Percentiles rank a stretch among this genome's conserved stretches.
These are phyloP conservation scores for Tauraco hartlaubi DNA, from an alignment of 2,797 vertebrate species.

Conservation along the genomic window DNA sequence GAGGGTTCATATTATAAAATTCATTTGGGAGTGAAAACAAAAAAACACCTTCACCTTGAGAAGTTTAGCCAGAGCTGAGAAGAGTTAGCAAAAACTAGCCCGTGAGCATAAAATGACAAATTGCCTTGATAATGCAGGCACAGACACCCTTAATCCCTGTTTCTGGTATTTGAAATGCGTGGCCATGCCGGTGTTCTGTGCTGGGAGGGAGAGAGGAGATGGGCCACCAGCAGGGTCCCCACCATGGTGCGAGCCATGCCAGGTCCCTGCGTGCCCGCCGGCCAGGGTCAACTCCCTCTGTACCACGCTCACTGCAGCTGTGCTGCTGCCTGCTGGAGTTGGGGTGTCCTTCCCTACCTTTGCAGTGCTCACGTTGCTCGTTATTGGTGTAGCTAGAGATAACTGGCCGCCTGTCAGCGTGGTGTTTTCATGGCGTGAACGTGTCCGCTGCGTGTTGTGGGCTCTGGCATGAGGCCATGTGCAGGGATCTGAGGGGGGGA, in stretches of 20 bases:
- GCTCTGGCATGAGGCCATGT: fast-evolving
- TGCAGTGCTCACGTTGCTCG: background rate
- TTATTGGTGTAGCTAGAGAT: background rate
- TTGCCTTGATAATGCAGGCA: background rate
- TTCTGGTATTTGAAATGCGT: background rate
- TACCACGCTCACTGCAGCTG: fast-evolving
- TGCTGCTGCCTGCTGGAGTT: background rate
- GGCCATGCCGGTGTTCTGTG: fast-evolving
- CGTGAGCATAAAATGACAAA: background rate
- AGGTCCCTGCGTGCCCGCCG: fast-evolving
- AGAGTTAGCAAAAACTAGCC: background rate
- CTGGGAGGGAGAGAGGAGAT: background rate
- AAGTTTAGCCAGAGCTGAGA: background rate
- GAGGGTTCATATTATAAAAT: background rate
- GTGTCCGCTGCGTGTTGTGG: fast-evolving
- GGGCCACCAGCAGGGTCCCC: background rate
- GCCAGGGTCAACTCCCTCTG: background rate
- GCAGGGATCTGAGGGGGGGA: background rate
- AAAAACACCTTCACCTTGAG: background rate
- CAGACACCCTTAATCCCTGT: background rate
- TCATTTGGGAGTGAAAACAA: background rate
- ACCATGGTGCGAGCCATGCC: fast-evolving
- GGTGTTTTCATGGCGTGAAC: background rate
- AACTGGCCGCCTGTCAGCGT: background rate
- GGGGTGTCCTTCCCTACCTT: background rate